Conservation (phyloP, 2,888 invertebrate species). For the Metalampra italica region DNA sequence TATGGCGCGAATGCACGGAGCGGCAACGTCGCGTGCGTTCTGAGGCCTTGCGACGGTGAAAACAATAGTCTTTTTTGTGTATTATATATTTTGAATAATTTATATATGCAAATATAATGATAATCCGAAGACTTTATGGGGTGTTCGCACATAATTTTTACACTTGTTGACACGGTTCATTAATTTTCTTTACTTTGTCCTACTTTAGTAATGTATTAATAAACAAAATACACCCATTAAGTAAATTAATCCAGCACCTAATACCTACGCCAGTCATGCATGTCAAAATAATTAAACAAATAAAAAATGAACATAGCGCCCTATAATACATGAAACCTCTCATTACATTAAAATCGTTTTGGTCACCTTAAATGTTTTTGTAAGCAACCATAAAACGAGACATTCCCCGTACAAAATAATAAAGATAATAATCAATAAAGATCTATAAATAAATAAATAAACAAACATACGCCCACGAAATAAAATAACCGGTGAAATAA, state of each 20-base stretch:
- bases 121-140: neutral
- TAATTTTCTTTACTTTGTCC: no score
- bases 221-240: no score
- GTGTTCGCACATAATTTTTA: neutral
- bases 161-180: neutral
- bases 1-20: conserved; percentile 73
- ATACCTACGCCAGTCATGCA: no score
- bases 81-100: conserved; percentile 41
- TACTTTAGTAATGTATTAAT: no score
- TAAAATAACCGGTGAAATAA: conserved; percentile 56
- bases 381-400: no score
- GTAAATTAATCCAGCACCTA: no score
- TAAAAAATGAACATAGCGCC: no score
- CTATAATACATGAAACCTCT: no score
- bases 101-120: conserved; percentile 26
- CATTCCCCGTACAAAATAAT: no score
- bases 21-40: conserved; percentile 70
- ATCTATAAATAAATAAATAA: conserved; percentile 15
- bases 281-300: no score
- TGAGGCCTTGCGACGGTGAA: conserved; percentile 66
- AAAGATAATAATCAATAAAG: neutral
- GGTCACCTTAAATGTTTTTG: no score
- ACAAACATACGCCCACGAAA: conserved; percentile 47
- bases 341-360: no score
- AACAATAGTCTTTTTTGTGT: conserved; percentile 59